Percentiles rank a stretch among this genome's conserved stretches.
Evolutionary conservation across 2,888 invertebrate species (phyloP).

Genomic region (Fabriciana adippe): DNA sequence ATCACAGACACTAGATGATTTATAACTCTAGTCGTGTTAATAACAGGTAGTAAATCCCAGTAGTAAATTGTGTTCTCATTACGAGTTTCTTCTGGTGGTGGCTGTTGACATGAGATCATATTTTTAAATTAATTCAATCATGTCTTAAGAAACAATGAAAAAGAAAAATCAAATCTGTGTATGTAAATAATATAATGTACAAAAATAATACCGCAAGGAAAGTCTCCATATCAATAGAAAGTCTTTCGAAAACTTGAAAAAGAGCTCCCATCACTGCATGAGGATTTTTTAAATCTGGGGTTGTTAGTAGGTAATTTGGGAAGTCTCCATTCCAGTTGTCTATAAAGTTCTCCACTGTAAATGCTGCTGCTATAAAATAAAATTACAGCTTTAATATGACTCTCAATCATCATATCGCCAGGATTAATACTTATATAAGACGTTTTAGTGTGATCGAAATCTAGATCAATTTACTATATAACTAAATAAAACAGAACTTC

Average conservation of each 20-base stretch:
- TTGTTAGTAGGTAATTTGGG: conserved; percentile 54
- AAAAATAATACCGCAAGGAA: conserved; percentile 49
- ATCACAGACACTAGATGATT: conserved; percentile 57
- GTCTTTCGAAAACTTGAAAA: conserved; percentile 59
- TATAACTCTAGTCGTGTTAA: conserved; percentile 64
- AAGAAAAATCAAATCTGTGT: background rate
- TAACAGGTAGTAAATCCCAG: conserved; percentile 66
- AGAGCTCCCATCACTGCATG: conserved; percentile 63
- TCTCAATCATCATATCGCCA: no score
- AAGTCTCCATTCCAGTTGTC: conserved; percentile 63
- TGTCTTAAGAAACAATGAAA: background rate
- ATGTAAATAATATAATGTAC: background rate
- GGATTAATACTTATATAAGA: no score
- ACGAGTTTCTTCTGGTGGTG: conserved; percentile 55
- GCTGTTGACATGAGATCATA: conserved; percentile 46
- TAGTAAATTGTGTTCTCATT: conserved; percentile 67
- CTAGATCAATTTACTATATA: no score
- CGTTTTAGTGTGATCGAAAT: no score
- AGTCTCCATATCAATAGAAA: conserved; percentile 65
- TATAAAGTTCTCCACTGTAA: conserved; percentile 55
- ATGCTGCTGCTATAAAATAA: conserved; percentile 35
- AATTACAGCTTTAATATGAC: background rate
- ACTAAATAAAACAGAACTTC: no score
- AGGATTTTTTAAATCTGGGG: conserved; percentile 61
- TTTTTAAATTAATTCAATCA: no score